These are phyloP conservation scores for Platycercus adscitus DNA, from an alignment of 2,113 vertebrate genomes.

Conservation along the genomic window DNA sequence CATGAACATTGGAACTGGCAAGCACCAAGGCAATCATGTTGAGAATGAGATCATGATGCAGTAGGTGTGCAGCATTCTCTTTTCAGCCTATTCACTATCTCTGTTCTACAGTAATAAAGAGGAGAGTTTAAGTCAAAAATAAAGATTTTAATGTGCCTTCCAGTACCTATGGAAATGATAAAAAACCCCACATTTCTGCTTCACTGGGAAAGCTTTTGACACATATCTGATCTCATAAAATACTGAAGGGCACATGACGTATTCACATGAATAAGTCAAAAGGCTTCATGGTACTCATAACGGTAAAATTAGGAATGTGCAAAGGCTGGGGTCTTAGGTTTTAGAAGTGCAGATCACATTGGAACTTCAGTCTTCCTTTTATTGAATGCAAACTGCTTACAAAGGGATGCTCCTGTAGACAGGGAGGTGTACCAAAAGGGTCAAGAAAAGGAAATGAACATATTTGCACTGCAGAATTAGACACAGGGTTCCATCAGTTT, in stretches of 20 bases:
- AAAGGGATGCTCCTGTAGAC: background rate
- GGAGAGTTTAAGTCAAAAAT: constrained; percentile 4
- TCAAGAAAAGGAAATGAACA: background rate
- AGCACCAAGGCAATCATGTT: constrained; percentile 18
- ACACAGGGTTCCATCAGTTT: background rate
- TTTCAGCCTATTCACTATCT: constrained; percentile 27
- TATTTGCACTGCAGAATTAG: background rate
- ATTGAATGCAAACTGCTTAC: background rate
- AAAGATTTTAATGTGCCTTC: constrained; percentile 7
- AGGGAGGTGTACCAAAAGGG: background rate
- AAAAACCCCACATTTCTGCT: background rate
- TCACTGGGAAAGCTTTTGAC: constrained; percentile 22
- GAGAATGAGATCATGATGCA: constrained; percentile 68
- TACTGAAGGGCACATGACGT: background rate
- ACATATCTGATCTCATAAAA: constrained; percentile 25
- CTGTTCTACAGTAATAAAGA: background rate
- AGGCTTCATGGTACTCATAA: background rate
- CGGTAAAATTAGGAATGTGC: background rate
- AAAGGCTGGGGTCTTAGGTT: background rate
- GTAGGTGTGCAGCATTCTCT: constrained; percentile 56
- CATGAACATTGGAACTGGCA: constrained; percentile 35
- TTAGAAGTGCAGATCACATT: background rate
- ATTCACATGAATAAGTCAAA: constrained; percentile 11
- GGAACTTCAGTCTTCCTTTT: background rate
- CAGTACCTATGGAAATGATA: constrained; percentile 11